Evolutionary conservation across 2,888 invertebrate species (phyloP).

Genomic region (Stictocephala bisonia): DNA sequence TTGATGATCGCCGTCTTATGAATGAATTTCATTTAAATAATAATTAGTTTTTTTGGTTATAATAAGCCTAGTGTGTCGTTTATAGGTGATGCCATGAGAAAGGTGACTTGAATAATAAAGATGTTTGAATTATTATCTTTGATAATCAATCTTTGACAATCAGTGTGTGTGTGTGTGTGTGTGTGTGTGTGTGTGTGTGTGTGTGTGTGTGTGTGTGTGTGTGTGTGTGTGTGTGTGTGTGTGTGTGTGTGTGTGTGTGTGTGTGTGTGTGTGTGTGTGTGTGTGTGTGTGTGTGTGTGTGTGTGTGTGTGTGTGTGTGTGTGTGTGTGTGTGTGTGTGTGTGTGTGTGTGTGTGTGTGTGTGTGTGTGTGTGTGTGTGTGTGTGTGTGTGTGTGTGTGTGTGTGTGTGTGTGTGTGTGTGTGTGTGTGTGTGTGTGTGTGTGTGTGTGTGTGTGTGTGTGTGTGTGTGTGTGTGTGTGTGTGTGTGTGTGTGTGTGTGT

Average conservation of each 20-base stretch:
- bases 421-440: not conserved
- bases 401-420: not conserved
- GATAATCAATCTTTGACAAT: not conserved
- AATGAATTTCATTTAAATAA: no score
- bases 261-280: not conserved
- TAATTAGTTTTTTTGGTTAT: no score
- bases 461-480: not conserved
- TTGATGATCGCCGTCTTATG: no score
- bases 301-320: not conserved
- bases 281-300: not conserved
- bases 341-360: not conserved
- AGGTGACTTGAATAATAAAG: no score
- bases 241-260: not conserved
- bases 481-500: not conserved
- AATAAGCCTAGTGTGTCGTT: no score
- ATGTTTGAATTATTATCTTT: no score
- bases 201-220: not conserved
- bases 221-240: not conserved
- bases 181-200: not conserved
- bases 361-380: not conserved
- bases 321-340: not conserved
- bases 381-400: not conserved
- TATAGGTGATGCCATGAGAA: no score
- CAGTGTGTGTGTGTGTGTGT: not conserved
- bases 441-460: not conserved